A percentile compares a stretch with the other conserved stretches of the same genome.
These are phyloP conservation scores for Dasyprocta punctata DNA, from an alignment of 2,113 vertebrate genomes.

Conservation along the genomic window DNA sequence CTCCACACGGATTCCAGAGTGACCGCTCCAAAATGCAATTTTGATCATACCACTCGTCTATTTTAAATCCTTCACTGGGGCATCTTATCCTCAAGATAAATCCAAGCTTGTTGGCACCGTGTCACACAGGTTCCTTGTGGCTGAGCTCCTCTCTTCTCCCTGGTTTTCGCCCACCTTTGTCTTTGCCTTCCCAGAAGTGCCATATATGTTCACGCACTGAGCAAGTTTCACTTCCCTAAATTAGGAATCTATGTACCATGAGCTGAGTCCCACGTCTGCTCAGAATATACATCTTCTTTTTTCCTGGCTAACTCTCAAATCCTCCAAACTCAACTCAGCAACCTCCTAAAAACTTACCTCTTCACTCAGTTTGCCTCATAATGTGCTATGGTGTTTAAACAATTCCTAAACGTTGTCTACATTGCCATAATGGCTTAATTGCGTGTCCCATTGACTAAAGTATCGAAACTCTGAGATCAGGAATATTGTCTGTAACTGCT, in stretches of 20 bases:
- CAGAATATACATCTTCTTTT: background rate
- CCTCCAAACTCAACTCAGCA: background rate
- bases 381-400: background rate
- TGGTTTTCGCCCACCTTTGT: background rate
- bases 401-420: background rate
- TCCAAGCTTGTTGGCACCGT: background rate
- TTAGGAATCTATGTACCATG: background rate
- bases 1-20: background rate
- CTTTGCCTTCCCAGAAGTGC: background rate
- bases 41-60: background rate
- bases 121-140: background rate
- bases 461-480: background rate
- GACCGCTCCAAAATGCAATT: conserved; percentile 57
- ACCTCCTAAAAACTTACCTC: background rate
- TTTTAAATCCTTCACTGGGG: background rate
- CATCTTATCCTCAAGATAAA: background rate
- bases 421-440: background rate
- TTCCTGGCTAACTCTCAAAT: background rate
- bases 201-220: background rate
- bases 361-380: background rate
- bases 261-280: background rate
- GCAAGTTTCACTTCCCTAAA: background rate
- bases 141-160: background rate
- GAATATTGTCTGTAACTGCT: background rate
- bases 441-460: background rate